phyloP scores from a whole-genome alignment of 2,113 vertebrate genomes.

The Leptocoma aspasia region DNA sequence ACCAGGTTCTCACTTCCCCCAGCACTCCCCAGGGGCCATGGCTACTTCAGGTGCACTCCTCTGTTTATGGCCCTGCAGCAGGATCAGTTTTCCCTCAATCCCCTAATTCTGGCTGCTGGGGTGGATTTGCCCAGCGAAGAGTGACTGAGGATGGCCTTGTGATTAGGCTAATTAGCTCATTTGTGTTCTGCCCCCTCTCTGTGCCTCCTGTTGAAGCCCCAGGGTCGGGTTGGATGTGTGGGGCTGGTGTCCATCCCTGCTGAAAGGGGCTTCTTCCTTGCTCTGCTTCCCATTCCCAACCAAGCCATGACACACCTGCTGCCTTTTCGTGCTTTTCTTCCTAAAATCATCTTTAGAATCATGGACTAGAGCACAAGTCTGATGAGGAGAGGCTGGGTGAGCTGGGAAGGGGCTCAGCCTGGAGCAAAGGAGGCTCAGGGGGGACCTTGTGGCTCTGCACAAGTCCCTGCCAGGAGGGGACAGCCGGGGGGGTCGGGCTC shows the following conservation, averaged over 20 bases:
- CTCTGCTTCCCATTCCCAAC: not conserved
- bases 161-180: not conserved
- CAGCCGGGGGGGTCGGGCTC: not conserved
- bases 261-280: not conserved
- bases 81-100: not conserved
- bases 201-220: fast-evolving
- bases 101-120: not conserved
- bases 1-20: conserved; percentile 46
- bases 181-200: not conserved
- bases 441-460: not conserved
- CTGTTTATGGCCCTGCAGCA: conserved; percentile 31
- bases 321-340: not conserved
- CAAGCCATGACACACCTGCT: not conserved
- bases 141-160: not conserved
- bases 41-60: conserved; percentile 46
- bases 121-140: not conserved
- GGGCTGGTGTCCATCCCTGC: not conserved
- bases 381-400: not conserved
- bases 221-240: not conserved
- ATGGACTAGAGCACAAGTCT: not conserved
- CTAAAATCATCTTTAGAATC: not conserved
- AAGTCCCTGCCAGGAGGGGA: not conserved
- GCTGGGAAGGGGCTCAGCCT: not conserved
- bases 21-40: not conserved
- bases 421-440: not conserved